Conservation (phyloP, 1,140 invertebrate species). For the Maconellicoccus hirsutus region DNA sequence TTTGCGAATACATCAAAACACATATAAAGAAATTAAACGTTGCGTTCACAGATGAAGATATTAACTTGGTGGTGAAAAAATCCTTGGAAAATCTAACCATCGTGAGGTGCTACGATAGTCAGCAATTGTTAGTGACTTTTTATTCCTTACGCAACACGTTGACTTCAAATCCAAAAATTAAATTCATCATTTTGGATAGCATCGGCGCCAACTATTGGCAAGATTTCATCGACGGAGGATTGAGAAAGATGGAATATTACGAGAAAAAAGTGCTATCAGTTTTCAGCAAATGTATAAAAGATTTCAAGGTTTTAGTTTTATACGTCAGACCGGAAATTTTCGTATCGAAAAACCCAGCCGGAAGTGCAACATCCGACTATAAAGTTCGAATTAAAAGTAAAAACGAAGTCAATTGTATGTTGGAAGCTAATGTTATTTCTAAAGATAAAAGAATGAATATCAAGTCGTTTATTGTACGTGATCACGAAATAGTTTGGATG, state of each 20-base stretch:
- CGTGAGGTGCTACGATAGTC: not conserved
- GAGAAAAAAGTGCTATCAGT: not conserved
- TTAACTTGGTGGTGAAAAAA: not conserved
- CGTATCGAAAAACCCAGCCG: not conserved
- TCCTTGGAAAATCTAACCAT: not conserved
- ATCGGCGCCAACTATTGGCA: not conserved
- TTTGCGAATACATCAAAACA: not conserved
- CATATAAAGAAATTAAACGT: not conserved
- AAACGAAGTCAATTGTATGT: not conserved
- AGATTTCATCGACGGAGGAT: not conserved
- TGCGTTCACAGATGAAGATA: not conserved
- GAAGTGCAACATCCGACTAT: not conserved
- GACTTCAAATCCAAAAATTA: not conserved
- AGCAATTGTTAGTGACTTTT: not conserved
- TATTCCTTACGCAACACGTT: not conserved
- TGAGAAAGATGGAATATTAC: not conserved
- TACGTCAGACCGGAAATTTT: constrained; percentile 10
- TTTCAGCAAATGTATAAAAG: not conserved
- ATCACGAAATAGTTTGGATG: too few species aligned
- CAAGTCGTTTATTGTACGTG: too few species aligned
- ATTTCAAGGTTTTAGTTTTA: not conserved
- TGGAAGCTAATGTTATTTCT: too few species aligned
- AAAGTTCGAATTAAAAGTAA: not conserved
- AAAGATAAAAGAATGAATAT: too few species aligned
- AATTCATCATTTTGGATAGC: not conserved